Evolutionary conservation across 2,797 vertebrate species (phyloP).

Genomic region (Tinamus major): DNA sequence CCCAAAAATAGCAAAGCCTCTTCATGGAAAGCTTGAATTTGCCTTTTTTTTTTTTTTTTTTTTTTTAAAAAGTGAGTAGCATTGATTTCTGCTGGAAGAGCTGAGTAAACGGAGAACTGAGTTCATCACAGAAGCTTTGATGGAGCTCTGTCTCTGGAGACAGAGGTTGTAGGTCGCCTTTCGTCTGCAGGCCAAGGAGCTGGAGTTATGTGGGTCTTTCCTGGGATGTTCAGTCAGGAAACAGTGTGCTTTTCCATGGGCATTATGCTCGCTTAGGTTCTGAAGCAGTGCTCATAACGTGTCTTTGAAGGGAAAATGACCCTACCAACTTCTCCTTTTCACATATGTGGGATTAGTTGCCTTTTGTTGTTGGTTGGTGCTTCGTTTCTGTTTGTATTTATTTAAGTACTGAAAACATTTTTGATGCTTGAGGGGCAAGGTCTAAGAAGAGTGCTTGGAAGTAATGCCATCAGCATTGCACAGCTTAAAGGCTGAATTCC

Average conservation of each 20-base stretch:
- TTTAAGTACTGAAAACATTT: neutral
- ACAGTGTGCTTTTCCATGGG: neutral
- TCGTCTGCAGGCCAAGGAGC: neutral
- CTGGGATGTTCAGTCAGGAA: conserved; percentile 14
- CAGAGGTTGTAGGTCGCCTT: neutral
- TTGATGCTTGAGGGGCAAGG: neutral
- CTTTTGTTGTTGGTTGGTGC: neutral
- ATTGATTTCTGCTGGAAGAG: neutral
- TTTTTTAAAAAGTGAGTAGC: neutral
- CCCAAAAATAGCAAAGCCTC: neutral
- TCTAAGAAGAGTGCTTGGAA: neutral
- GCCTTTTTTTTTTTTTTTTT: neutral
- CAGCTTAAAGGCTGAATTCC: neutral
- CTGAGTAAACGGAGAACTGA: neutral
- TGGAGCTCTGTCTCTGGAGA: neutral
- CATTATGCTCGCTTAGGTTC: conserved; percentile 13
- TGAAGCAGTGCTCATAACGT: neutral
- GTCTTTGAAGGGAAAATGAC: neutral
- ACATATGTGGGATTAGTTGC: neutral
- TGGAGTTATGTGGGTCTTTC: neutral
- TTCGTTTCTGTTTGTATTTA: neutral
- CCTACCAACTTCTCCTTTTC: neutral
- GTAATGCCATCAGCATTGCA: neutral
- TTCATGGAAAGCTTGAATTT: conserved; percentile 2
- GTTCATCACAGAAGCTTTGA: neutral